Evolutionary conservation across 2,113 vertebrate species (phyloP).

Genomic region (Turdus rufiventris): DNA sequence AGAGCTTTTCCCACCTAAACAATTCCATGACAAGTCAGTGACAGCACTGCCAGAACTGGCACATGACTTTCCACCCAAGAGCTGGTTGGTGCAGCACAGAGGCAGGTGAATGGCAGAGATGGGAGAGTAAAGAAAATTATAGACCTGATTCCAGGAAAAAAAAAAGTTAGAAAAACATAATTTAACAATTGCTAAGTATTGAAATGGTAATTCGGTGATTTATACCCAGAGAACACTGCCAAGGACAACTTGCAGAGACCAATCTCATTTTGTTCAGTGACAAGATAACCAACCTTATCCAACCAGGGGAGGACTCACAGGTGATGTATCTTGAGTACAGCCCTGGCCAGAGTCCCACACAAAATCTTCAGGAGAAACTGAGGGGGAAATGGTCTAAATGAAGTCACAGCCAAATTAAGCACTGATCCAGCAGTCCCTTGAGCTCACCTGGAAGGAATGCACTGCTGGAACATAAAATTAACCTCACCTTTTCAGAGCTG

Average conservation of each 20-base stretch:
- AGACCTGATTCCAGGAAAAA: not conserved
- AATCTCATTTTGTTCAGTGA: not conserved
- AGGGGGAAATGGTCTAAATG: not conserved
- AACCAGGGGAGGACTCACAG: fast-evolving
- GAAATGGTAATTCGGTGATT: not conserved
- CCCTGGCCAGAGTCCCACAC: not conserved
- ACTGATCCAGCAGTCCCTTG: not conserved
- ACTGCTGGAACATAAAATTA: not conserved
- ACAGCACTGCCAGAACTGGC: not conserved
- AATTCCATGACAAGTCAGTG: not conserved
- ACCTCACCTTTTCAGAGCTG: not conserved
- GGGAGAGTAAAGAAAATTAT: not conserved
- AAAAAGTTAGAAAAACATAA: not conserved
- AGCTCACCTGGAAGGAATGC: not conserved
- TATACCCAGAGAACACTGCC: not conserved
- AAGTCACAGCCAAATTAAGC: not conserved
- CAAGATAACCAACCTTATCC: not conserved
- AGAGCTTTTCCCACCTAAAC: not conserved
- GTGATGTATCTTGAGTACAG: not conserved
- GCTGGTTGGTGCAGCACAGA: not conserved
- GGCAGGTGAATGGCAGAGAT: not conserved
- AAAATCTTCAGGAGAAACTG: not conserved
- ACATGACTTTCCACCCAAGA: not conserved
- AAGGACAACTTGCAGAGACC: not conserved
- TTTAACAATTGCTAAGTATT: not conserved